A percentile compares a stretch with the other conserved stretches of the same genome.
phyloP scores from a whole-genome alignment of 37 sponge, comb jelly and placozoan species.

The Corticium candelabrum region DNA sequence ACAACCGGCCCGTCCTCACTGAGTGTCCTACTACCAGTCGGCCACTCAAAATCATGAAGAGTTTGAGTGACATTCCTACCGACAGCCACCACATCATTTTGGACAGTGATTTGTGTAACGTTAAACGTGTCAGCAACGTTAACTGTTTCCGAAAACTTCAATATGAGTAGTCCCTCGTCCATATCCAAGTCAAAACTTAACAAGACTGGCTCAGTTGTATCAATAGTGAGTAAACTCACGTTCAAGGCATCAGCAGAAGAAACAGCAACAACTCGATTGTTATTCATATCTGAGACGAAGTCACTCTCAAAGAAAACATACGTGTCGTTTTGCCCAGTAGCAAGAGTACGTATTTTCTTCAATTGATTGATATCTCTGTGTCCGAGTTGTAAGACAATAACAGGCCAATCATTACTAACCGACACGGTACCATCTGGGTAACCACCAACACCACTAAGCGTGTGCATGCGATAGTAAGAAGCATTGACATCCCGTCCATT shows the following conservation, averaged over 20 bases:
- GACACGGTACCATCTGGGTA: conserved; percentile 44
- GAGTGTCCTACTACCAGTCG: conserved; percentile 47
- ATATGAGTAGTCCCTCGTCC: conserved; percentile 58
- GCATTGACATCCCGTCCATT: not conserved
- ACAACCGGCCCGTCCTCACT: conserved; percentile 65
- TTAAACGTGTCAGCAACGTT: conserved; percentile 65
- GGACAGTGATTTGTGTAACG: conserved; percentile 63
- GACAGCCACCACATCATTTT: conserved; percentile 6
- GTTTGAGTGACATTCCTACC: conserved; percentile 10
- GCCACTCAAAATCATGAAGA: conserved; percentile 25
- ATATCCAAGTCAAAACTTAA: conserved; percentile 74
- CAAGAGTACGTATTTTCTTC: conserved; percentile 57
- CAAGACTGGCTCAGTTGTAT: conserved; percentile 58
- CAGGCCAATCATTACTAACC: conserved; percentile 42
- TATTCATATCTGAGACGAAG: conserved; percentile 54
- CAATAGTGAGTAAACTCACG: conserved; percentile 36
- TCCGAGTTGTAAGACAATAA: conserved; percentile 50
- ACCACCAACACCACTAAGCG: not conserved
- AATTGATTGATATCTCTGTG: conserved; percentile 68
- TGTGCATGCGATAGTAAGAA: not conserved
- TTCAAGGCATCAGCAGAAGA: not conserved
- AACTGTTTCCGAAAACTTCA: conserved; percentile 85
- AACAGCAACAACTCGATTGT: conserved; percentile 33
- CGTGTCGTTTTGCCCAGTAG: conserved; percentile 24
- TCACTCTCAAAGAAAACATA: conserved; percentile 34